Conservation (phyloP, 64 coral and sea anemone genomes). For the Exaiptasia diaphana region DNA sequence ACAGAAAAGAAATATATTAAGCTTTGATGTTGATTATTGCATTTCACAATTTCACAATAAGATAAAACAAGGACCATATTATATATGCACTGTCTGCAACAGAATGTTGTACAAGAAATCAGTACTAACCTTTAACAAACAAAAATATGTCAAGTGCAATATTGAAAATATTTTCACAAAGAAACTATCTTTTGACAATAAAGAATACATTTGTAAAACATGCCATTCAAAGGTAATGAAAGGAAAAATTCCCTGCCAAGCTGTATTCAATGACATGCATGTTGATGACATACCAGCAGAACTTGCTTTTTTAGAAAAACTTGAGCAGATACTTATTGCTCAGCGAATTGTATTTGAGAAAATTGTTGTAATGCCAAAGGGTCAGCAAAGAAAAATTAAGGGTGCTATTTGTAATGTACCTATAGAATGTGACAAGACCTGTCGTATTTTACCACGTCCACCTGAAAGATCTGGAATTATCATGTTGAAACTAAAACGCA, state of each 20-base stretch:
- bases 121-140: conserved; percentile 37
- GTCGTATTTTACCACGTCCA: conserved; percentile 46
- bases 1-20: conserved; percentile 51
- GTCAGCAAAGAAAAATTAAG: conserved; percentile 63
- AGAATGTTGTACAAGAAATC: conserved; percentile 54
- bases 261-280: conserved; percentile 47
- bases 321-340: conserved; percentile 47
- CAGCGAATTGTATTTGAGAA: conserved; percentile 52
- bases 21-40: conserved; percentile 48
- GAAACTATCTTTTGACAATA: conserved; percentile 63
- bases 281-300: conserved; percentile 67
- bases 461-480: conserved; percentile 67
- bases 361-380: conserved; percentile 60
- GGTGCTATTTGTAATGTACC: conserved; percentile 61
- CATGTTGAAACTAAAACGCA: conserved; percentile 70
- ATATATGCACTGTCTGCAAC: conserved; percentile 59
- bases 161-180: conserved; percentile 56
- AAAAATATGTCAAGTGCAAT: conserved; percentile 51
- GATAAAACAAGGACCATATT: conserved; percentile 47
- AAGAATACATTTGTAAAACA: conserved; percentile 70
- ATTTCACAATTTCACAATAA: conserved; percentile 68
- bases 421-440: conserved; percentile 54
- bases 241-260: conserved; percentile 61
- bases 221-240: conserved; percentile 43
- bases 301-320: conserved; percentile 59